A percentile compares a stretch with the other conserved stretches of the same genome.
Conservation (phyloP, 2,888 invertebrate species). For the Andrena marginata region DNA sequence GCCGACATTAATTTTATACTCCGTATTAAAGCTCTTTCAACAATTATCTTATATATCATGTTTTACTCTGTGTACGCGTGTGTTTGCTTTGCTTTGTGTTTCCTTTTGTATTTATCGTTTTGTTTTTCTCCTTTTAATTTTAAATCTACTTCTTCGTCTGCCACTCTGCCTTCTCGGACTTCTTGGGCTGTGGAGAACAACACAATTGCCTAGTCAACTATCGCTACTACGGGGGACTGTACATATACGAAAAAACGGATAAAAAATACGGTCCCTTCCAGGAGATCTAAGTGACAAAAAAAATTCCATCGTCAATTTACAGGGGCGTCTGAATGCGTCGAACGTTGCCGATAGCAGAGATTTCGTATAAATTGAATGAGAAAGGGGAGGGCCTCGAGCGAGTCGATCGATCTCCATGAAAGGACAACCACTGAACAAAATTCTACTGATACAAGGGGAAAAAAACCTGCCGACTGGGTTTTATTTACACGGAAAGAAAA, state of each 20-base stretch:
- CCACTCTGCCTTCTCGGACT: constrained; percentile 91
- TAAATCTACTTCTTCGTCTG: constrained; percentile 88
- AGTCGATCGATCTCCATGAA: constrained; percentile 54
- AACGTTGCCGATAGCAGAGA: background rate
- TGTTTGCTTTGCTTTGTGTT: constrained; percentile 50
- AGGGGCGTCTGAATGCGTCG: too few species aligned
- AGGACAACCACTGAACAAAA: constrained; percentile 38
- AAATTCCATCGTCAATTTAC: too few species aligned
- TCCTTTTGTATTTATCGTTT: constrained; percentile 39
- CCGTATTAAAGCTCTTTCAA: constrained; percentile 27
- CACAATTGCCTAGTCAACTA: constrained; percentile 82
- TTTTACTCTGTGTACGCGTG: constrained; percentile 33
- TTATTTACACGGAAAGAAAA: constrained; percentile 66
- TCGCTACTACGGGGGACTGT: constrained; percentile 65
- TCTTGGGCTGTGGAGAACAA: constrained; percentile 90
- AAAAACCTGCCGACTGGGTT: constrained; percentile 69
- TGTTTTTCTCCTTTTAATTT: constrained; percentile 36
- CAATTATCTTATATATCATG: constrained; percentile 20
- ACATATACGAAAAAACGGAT: constrained; percentile 51
- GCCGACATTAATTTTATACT: constrained; percentile 2
- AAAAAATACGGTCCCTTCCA: constrained; percentile 30
- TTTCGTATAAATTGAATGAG: background rate
- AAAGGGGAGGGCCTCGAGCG: constrained; percentile 4
- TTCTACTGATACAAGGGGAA: constrained; percentile 55
- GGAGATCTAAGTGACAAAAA: constrained; percentile 41